Conservation (phyloP, 1,140 invertebrate genomes). For the Holcopasites calliopsidis region DNA sequence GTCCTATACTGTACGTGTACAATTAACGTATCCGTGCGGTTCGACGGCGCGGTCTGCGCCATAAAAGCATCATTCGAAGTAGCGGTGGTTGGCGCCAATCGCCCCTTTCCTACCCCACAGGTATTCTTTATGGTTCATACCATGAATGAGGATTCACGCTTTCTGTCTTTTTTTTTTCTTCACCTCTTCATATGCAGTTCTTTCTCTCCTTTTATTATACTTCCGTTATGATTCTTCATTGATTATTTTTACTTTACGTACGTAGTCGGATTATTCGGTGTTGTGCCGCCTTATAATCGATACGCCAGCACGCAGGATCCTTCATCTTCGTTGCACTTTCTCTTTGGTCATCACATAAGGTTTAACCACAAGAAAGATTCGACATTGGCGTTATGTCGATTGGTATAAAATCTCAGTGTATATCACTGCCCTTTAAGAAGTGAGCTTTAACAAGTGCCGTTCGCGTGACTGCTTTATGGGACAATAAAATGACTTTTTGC, state of each 20-base stretch:
- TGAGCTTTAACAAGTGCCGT: slow-evolving; percentile 7
- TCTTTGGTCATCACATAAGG: background rate
- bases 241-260: slow-evolving; percentile 47
- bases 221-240: background rate
- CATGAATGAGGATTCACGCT: slow-evolving; percentile 49
- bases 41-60: slow-evolving; percentile 65
- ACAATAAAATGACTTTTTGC: background rate
- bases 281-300: slow-evolving; percentile 29
- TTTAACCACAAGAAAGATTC: background rate
- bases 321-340: background rate
- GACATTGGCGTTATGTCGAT: background rate
- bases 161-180: background rate
- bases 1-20: slow-evolving; percentile 41
- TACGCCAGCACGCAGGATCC: slow-evolving; percentile 14
- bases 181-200: too few relatives aligned
- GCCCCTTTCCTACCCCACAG: slow-evolving; percentile 64
- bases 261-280: background rate
- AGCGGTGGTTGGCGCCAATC: slow-evolving; percentile 69
- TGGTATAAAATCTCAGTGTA: background rate
- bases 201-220: too few relatives aligned
- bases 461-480: background rate
- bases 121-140: slow-evolving; percentile 68
- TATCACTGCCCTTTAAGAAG: background rate
- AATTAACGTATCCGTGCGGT: slow-evolving; percentile 55
- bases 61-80: slow-evolving; percentile 72